phyloP scores from a whole-genome alignment of 2,888 invertebrate species.

The Pharmacophagus antenor region DNA sequence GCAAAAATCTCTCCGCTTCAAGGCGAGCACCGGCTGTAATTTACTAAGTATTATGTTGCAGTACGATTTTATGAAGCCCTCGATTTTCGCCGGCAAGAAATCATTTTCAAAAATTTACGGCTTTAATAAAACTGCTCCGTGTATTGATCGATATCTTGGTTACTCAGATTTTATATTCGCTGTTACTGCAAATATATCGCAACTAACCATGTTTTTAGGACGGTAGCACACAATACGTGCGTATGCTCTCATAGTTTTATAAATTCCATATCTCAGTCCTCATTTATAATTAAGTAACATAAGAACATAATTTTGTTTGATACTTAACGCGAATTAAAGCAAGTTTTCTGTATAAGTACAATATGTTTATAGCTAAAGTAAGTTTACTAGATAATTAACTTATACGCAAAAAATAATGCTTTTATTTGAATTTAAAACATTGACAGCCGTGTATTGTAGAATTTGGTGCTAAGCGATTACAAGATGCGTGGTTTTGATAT shows the following conservation, averaged over 20 bases:
- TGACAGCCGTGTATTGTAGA: too few relatives aligned
- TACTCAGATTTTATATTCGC: constrained; percentile 36
- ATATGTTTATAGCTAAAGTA: too few relatives aligned
- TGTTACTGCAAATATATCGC: constrained; percentile 28
- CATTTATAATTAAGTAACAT: not conserved
- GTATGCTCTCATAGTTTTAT: not conserved
- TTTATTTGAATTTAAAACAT: too few relatives aligned
- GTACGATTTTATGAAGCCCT: constrained; percentile 46
- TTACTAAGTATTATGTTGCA: constrained; percentile 54
- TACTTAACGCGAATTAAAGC: too few relatives aligned
- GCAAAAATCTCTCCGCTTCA: constrained; percentile 48
- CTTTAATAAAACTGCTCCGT: constrained; percentile 54
- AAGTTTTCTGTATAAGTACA: too few relatives aligned
- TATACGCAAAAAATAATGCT: too few relatives aligned
- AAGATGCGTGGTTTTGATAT: too few relatives aligned
- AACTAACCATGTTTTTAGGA: constrained; percentile 8
- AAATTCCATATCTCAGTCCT: not conserved
- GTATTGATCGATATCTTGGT: constrained; percentile 50
- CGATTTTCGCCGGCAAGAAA: constrained; percentile 49
- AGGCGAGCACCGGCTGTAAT: constrained; percentile 49
- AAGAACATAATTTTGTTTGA: not conserved
- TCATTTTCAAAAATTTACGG: constrained; percentile 57
- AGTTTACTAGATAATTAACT: too few relatives aligned
- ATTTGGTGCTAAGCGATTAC: too few relatives aligned
- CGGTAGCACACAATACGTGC: not conserved